phyloP scores from a whole-genome alignment of 1,140 invertebrate genomes.

The Heliconius himera region DNA sequence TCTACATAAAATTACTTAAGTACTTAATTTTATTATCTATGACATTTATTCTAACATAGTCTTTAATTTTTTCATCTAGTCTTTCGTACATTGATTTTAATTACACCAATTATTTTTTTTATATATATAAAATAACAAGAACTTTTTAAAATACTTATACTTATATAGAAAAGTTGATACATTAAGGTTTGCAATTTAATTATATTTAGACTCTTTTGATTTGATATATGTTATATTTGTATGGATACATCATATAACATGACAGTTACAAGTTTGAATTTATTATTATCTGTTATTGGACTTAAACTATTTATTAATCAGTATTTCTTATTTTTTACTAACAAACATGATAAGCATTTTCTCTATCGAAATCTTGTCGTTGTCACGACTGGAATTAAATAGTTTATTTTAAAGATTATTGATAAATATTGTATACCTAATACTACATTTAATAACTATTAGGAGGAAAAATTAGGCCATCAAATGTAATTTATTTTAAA shows the following conservation, averaged over 20 bases:
- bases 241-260: neutral
- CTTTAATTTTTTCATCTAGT: constrained; percentile 4
- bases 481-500: neutral
- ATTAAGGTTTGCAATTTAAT: neutral
- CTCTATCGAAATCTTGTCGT: neutral
- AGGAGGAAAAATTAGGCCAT: neutral
- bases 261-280: neutral
- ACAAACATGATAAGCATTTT: neutral
- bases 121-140: neutral
- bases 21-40: neutral
- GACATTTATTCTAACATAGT: constrained; percentile 1
- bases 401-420: neutral
- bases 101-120: neutral
- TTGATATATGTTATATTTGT: neutral
- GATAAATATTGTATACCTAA: neutral
- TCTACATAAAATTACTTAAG: neutral
- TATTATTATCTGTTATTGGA: neutral
- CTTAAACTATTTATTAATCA: neutral
- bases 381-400: neutral
- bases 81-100: constrained; percentile 4
- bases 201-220: neutral
- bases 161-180: neutral
- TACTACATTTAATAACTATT: neutral
- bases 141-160: neutral
- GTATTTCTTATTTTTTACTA: too few species aligned